phyloP scores from a whole-genome alignment of 2,797 vertebrate genomes.

The Halcyon leucocephala region DNA sequence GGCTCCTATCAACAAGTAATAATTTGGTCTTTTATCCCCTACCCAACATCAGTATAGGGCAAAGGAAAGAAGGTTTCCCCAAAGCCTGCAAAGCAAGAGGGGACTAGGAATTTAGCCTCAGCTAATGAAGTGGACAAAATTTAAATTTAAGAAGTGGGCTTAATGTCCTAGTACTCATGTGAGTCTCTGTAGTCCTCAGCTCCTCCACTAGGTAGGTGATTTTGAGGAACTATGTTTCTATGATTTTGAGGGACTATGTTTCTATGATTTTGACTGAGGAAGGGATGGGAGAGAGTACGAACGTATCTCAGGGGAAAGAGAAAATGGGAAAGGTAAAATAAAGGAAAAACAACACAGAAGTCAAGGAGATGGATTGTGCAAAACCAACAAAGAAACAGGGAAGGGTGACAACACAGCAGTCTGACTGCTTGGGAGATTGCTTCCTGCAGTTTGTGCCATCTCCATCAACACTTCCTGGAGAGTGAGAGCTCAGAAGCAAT shows the following conservation, averaged over 20 bases:
- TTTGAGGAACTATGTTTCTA: neutral
- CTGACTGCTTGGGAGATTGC: neutral
- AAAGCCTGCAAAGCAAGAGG: neutral
- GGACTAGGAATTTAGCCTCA: neutral
- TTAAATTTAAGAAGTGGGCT: neutral
- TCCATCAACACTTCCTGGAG: neutral
- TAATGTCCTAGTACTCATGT: neutral
- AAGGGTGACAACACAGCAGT: neutral
- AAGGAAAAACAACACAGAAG: neutral
- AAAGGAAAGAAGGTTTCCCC: neutral
- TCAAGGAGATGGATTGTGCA: neutral
- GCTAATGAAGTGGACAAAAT: neutral
- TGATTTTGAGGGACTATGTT: neutral
- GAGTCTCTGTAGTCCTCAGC: neutral
- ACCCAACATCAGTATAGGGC: neutral
- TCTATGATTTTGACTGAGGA: neutral
- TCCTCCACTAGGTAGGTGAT: neutral
- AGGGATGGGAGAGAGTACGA: neutral
- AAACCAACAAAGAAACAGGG: neutral
- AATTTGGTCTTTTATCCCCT: neutral
- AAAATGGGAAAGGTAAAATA: constrained; percentile 14
- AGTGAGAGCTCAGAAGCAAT: neutral
- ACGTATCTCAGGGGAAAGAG: neutral
- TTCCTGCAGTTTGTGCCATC: neutral
- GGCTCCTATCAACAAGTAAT: neutral